A percentile compares a stretch with the other conserved stretches of the same genome.
These are phyloP conservation scores for Lysiphlebus fabarum DNA, from an alignment of 1,140 invertebrate genomes.

Conservation along the genomic window DNA sequence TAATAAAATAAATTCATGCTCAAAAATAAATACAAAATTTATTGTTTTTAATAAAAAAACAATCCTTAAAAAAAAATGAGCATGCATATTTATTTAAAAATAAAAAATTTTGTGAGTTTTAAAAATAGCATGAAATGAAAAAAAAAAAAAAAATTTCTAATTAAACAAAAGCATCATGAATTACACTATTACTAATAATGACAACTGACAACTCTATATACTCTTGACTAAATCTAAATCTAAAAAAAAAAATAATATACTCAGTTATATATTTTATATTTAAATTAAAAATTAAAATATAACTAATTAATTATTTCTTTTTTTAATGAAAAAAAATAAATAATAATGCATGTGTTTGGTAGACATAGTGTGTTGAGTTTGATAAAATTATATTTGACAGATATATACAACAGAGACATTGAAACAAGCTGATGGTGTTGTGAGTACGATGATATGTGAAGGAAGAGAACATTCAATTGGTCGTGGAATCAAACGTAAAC, in stretches of 20 bases:
- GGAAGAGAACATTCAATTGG: conserved; percentile 51
- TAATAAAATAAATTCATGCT: conserved; percentile 37
- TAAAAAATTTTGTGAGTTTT: not conserved
- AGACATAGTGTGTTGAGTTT: conserved; percentile 51
- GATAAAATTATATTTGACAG: conserved; percentile 57
- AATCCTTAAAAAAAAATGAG: conserved; percentile 6
- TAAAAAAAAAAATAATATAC: too few species aligned
- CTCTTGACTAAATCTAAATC: too few species aligned
- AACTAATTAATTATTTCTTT: too few species aligned
- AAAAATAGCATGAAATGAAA: conserved; percentile 2
- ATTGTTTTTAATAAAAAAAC: conserved; percentile 25
- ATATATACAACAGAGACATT: conserved; percentile 52
- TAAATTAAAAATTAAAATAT: too few species aligned
- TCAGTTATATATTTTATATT: too few species aligned
- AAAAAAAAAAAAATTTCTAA: conserved; percentile 20
- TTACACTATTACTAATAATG: too few species aligned
- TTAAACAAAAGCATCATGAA: too few species aligned
- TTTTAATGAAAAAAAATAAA: not conserved
- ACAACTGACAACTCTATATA: too few species aligned
- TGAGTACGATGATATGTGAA: conserved; percentile 55
- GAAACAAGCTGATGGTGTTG: conserved; percentile 55
- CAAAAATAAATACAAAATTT: conserved; percentile 24
- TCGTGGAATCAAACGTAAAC: conserved; percentile 56
- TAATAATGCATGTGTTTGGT: conserved; percentile 47
- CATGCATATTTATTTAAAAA: too few species aligned